Evolutionary conservation across 2,888 invertebrate genomes (phyloP).

Genomic region (Cinara cedri): DNA sequence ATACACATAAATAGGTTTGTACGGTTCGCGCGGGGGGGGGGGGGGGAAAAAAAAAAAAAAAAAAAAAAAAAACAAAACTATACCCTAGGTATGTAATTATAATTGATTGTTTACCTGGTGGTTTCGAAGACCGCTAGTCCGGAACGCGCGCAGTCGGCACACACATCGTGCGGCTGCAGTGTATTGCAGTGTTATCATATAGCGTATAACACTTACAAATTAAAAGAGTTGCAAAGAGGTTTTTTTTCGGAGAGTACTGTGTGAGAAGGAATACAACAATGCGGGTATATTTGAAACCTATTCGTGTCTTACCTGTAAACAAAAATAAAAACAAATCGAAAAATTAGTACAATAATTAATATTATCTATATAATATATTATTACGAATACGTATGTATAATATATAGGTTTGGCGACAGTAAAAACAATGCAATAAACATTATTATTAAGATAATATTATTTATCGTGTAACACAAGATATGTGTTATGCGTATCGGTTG

Average conservation of each 20-base stretch:
- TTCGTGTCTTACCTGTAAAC: too few species aligned
- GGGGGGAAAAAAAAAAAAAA: constrained; percentile 24
- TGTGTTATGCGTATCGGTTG: too few species aligned
- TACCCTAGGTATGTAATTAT: constrained; percentile 44
- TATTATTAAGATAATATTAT: too few species aligned
- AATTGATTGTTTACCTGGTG: constrained; percentile 53
- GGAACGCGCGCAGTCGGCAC: background rate
- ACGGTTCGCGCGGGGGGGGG: too few species aligned
- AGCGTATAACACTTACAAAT: constrained; percentile 13
- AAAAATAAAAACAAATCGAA: too few species aligned
- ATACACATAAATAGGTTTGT: background rate
- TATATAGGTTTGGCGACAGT: too few species aligned
- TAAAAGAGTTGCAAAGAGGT: constrained; percentile 52
- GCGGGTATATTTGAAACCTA: background rate
- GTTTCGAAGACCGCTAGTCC: constrained; percentile 33
- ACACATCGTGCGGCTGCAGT: background rate
- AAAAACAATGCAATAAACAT: too few species aligned
- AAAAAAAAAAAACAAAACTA: constrained; percentile 13
- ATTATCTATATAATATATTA: too few species aligned
- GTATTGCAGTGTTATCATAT: background rate
- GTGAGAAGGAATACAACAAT: background rate
- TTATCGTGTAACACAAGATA: too few species aligned
- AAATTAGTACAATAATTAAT: too few species aligned
- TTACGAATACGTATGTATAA: too few species aligned
- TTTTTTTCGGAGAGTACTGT: constrained; percentile 7